Conservation (phyloP, 2,888 invertebrate genomes). For the Palloptera scutellata region DNA sequence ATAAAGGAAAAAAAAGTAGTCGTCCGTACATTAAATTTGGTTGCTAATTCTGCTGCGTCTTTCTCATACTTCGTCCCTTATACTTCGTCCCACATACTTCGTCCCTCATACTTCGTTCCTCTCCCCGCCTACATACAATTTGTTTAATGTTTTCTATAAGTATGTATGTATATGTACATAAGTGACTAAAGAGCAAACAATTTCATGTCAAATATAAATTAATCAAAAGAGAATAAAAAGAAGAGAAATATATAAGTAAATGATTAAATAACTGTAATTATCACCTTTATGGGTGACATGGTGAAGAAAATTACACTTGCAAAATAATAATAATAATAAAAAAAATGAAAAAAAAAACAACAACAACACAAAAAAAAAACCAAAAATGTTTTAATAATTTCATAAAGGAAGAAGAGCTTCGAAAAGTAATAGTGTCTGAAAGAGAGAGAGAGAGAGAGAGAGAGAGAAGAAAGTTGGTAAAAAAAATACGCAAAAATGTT, state of each 20-base stretch:
- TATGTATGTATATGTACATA: too few relatives aligned
- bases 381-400: background rate
- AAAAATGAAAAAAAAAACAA: slow-evolving; percentile 10
- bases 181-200: slow-evolving; percentile 42
- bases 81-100: too few relatives aligned
- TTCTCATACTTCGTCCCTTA: too few relatives aligned
- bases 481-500: slow-evolving; percentile 7
- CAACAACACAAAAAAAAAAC: slow-evolving; percentile 8
- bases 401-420: too few relatives aligned
- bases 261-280: slow-evolving; percentile 62
- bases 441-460: background rate
- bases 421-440: too few relatives aligned
- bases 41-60: too few relatives aligned
- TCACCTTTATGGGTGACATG: slow-evolving; percentile 52
- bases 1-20: slow-evolving; percentile 1
- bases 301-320: slow-evolving; percentile 37
- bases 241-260: slow-evolving; percentile 42
- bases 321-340: too few relatives aligned
- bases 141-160: too few relatives aligned
- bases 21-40: too few relatives aligned
- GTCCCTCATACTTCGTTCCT: too few relatives aligned
- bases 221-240: slow-evolving; percentile 34
- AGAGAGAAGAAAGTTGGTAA: background rate
- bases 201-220: slow-evolving; percentile 55
- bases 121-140: too few relatives aligned